Base-by-base conservation (phyloP, 2,888 invertebrate genomes). In the Imbricaverruca yamaguchii region DNA sequence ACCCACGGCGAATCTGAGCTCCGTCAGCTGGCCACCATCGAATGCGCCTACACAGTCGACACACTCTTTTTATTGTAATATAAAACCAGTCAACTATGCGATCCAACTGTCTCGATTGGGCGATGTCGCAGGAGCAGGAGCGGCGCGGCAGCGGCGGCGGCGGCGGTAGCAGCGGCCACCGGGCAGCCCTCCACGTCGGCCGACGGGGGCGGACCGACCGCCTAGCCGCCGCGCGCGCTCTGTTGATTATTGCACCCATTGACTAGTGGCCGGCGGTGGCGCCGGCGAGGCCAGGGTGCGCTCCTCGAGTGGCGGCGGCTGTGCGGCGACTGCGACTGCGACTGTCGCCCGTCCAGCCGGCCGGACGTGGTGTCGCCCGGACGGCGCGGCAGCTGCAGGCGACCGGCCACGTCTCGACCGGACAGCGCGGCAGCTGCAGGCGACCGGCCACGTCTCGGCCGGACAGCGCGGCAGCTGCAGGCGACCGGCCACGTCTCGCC, bases 351-450 rank as follows among this genome's bases (percentile, higher is more conserved):
- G 61, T 15, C 61, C 11, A 18, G 6, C 61, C 83, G 1, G 83
- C 83, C 69, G 82, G 77, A 6, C 82, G 83, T 21, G 82, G 82
- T 63, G 82, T 83, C 61, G 82, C 83, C 83, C 82, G 82, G 11
- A 23, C 21, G n/a, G 23, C 15, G 39, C 10, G 53, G 74, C 18
- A 15, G 63, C 63, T 21, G 63, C 63, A 63, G 21, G 9, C n/a
- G n/a, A n/a, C 21, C 21, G 21, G 63, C 63, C 63, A 63, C n/a
- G n/a, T 63, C 21, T n/a, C 61, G 61, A 9, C 7, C 61, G 61
- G 13, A 18, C 61, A 18, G 63, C 63, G n/a, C n/a, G 63, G n/a
- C 63, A 10, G 63, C 63, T 9, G 63, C 21, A 13, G 8, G 11
- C 13, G 11, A 21, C 61, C 61, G 1, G 74, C 78, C 82, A 78